phyloP scores from a whole-genome alignment of 1,140 invertebrate species.

The Ceratina australensis region DNA sequence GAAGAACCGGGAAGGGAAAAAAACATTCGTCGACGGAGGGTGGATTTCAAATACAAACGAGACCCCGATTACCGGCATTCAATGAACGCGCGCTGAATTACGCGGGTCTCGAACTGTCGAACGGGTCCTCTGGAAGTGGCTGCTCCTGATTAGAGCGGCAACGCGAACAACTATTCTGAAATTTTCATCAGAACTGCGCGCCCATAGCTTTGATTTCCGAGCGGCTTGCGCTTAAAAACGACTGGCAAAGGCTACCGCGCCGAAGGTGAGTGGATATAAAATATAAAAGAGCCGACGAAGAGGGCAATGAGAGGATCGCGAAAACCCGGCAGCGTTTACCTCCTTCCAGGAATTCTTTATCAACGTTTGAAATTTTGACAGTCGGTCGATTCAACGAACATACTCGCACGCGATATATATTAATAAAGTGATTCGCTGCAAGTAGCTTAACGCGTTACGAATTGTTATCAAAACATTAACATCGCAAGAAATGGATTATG shows the following conservation, averaged over 20 bases:
- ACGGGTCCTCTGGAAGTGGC: background rate
- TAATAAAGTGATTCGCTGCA: background rate
- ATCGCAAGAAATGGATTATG: no score
- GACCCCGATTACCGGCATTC: slow-evolving; percentile 39
- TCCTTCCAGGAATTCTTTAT: slow-evolving; percentile 1
- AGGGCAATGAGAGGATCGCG: slow-evolving; percentile 32
- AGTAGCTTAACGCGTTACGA: background rate
- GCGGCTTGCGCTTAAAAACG: slow-evolving; percentile 1
- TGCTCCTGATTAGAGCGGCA: no score
- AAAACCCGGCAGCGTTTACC: slow-evolving; percentile 29
- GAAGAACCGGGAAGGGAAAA: no score
- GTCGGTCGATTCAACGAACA: background rate
- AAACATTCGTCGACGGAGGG: slow-evolving; percentile 13
- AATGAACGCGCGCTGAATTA: slow-evolving; percentile 34
- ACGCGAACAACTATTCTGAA: no score
- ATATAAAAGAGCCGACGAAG: slow-evolving; percentile 27
- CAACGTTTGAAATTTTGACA: slow-evolving; percentile 1
- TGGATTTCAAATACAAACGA: slow-evolving; percentile 47
- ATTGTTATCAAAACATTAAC: no score
- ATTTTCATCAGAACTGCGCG: no score
- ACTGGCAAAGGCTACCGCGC: slow-evolving; percentile 28
- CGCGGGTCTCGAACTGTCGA: slow-evolving; percentile 26
- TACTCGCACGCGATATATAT: background rate
- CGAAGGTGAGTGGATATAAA: slow-evolving; percentile 34
- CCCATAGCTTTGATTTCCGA: no score